Evolutionary conservation across 2,797 vertebrate genomes (phyloP).

Genomic region (Phoebastria nigripes): DNA sequence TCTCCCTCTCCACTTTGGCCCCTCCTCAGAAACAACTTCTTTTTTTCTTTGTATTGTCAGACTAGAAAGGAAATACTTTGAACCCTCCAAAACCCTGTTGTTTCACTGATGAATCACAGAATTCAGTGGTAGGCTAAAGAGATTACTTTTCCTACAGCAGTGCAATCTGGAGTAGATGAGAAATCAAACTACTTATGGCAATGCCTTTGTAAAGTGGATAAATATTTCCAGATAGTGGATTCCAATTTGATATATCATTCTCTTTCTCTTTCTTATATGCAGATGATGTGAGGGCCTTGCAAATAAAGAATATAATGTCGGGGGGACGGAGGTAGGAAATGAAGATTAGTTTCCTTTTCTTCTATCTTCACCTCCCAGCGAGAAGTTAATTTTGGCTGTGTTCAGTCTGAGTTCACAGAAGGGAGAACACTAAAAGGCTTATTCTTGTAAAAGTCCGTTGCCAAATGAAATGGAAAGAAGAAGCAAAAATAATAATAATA

Average conservation of each 20-base stretch:
- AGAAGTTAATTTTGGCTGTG: constrained; percentile 61
- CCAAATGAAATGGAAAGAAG: constrained; percentile 64
- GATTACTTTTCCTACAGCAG: not conserved
- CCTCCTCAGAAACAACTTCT: not conserved
- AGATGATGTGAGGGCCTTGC: not conserved
- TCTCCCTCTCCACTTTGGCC: not conserved
- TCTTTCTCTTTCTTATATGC: not conserved
- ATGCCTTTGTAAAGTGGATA: not conserved
- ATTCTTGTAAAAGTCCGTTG: constrained; percentile 51
- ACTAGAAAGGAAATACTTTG: not conserved
- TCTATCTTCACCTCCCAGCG: constrained; percentile 29
- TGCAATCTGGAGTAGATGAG: not conserved
- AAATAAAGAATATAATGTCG: constrained; percentile 13
- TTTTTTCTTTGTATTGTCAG: not conserved
- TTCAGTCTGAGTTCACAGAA: constrained; percentile 61
- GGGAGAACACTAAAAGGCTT: constrained; percentile 45
- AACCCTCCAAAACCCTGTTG: not conserved
- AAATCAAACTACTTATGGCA: not conserved
- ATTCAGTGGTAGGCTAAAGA: not conserved
- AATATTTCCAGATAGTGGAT: constrained; percentile 9
- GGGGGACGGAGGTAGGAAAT: not conserved
- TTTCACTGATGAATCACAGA: constrained; percentile 15
- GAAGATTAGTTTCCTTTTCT: constrained; percentile 48
- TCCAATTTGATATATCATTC: not conserved
- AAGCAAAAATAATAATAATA: constrained; percentile 48